A percentile compares a stretch with the other conserved stretches of the same genome.
These are phyloP conservation scores for Agrilus planipennis DNA, from an alignment of 1,140 invertebrate species.

Conservation along the genomic window DNA sequence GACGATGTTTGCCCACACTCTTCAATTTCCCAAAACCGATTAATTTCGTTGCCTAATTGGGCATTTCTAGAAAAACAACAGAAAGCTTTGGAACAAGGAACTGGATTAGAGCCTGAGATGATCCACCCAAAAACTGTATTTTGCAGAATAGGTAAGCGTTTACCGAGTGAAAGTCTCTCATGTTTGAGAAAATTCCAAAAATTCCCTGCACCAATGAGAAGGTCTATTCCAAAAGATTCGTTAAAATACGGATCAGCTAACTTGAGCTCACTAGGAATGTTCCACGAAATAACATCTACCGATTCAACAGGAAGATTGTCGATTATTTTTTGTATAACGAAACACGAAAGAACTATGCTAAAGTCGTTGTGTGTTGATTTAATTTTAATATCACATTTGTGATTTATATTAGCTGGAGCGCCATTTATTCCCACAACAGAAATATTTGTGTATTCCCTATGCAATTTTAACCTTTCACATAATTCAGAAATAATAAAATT, in stretches of 20 bases:
- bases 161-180: not conserved
- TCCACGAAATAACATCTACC: conserved; percentile 2
- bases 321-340: not conserved
- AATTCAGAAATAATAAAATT: not conserved
- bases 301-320: not conserved
- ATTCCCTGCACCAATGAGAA: conserved; percentile 1
- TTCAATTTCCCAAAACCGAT: conserved; percentile 2
- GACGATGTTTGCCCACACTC: not conserved
- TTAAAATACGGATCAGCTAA: conserved; percentile 3
- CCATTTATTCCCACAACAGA: not conserved
- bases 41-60: not conserved
- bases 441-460: not conserved
- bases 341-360: not conserved
- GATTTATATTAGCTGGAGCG: not conserved
- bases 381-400: not conserved
- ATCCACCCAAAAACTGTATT: conserved; percentile 7
- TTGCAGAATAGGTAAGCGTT: conserved; percentile 3
- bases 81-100: not conserved
- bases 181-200: conserved; percentile 3
- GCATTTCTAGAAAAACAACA: not conserved
- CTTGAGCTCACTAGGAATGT: conserved; percentile 4
- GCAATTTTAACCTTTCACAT: not conserved
- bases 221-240: not conserved
- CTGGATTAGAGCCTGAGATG: not conserved
- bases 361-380: not conserved